phyloP scores from a whole-genome alignment of 2,888 invertebrate genomes.

The Unio delphinus region DNA sequence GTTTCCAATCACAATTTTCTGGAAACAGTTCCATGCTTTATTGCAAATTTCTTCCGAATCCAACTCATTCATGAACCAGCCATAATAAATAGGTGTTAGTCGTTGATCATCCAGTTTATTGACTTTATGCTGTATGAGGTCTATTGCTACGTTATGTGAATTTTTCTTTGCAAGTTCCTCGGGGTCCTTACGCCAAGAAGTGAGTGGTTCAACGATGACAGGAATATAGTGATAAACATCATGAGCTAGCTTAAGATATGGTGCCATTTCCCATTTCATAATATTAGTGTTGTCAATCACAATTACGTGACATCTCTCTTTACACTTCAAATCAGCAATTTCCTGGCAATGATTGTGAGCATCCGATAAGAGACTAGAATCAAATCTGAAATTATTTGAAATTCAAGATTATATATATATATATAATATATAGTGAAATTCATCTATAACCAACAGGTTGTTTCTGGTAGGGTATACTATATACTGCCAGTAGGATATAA shows the following conservation, averaged over 20 bases:
- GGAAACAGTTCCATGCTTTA: no score
- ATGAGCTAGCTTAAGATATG: constrained; percentile 62
- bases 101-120: constrained; percentile 13
- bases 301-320: constrained; percentile 46
- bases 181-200: constrained; percentile 66
- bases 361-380: constrained; percentile 48
- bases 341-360: constrained; percentile 66
- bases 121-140: constrained; percentile 36
- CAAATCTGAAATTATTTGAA: constrained; percentile 43
- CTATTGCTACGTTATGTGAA: constrained; percentile 56
- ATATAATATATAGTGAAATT: no score
- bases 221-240: constrained; percentile 55
- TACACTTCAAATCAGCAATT: constrained; percentile 55
- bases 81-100: constrained; percentile 62
- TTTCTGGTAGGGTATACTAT: no score
- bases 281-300: constrained; percentile 72
- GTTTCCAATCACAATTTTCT: no score
- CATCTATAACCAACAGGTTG: no score
- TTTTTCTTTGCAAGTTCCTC: constrained; percentile 54
- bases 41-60: constrained; percentile 26
- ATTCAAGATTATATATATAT: no score
- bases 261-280: constrained; percentile 65
- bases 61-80: constrained; percentile 61
- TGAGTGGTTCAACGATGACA: constrained; percentile 65
- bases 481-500: no score